Percentiles rank a stretch among this genome's conserved stretches.
These are phyloP conservation scores for Rhineura floridana DNA, from an alignment of 2,113 vertebrate species.

Conservation along the genomic window DNA sequence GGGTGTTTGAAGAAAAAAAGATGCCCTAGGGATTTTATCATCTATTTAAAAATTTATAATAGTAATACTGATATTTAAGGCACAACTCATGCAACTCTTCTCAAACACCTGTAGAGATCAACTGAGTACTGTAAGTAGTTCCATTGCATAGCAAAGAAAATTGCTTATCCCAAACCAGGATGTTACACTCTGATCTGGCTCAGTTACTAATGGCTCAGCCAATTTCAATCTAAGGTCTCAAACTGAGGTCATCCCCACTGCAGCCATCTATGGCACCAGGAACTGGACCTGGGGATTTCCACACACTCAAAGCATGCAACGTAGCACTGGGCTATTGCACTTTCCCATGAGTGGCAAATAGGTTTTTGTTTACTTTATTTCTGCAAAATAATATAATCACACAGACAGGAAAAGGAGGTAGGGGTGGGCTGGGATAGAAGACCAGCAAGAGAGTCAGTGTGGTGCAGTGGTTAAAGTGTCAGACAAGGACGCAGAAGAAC, in stretches of 20 bases:
- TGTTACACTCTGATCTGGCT: neutral
- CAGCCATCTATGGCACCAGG: neutral
- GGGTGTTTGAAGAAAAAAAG: slow-evolving; percentile 36
- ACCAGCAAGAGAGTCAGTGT: too few species aligned
- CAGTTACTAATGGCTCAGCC: too few species aligned
- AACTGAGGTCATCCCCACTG: neutral
- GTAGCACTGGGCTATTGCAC: neutral
- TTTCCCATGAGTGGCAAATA: neutral
- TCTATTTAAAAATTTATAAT: slow-evolving; percentile 18
- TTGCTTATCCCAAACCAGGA: neutral
- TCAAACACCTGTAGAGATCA: slow-evolving; percentile 22
- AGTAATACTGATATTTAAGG: neutral
- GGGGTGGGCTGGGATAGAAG: neutral
- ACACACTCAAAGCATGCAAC: neutral
- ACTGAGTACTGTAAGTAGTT: neutral
- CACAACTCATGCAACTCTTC: neutral
- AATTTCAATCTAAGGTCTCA: neutral
- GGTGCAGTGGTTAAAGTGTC: too few species aligned
- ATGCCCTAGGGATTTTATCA: slow-evolving; percentile 6
- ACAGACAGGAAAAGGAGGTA: neutral
- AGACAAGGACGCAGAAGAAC: too few species aligned
- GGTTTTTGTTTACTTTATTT: neutral
- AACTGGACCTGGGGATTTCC: neutral
- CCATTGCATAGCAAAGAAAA: neutral
- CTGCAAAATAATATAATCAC: neutral